Evolutionary conservation across 1,140 invertebrate species (phyloP), one percentile per base, ranked within the genome.

Genomic region (Aleiodes sp.): DNA sequence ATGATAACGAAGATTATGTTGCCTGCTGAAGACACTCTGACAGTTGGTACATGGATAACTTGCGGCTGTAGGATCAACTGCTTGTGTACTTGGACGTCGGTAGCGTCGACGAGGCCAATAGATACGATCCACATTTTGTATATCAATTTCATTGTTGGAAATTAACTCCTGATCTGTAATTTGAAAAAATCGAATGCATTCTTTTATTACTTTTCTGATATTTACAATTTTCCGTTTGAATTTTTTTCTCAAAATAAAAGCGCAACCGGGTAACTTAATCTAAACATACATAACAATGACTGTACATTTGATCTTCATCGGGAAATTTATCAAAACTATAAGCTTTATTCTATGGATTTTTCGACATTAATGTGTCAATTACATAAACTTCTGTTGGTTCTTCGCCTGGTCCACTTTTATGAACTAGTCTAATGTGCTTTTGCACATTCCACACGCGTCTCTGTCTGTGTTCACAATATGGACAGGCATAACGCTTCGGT

Each of bases 11-110:
- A 90, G 83, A 76, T 90, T 89, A 70, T 90, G 89, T 76, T 90
- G 90, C 71, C 89, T 84, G 19, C 87, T 87, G 74, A 90, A 91
- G 43, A 84, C 81, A 21, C 87, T 88, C 8, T 82, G 76, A 76
- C 90, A 92, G 64, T 90, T 86, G 26, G 88, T 87, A 77, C 91
- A 92, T 8, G 87, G 88, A 74, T 91, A 92, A 28, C 88, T 71
- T 14, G 71, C 12, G 2, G 65, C 24, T n/a, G 16, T 65, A 16
- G 72, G 60, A 33, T 70, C 65, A 24, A 31, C 57, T 3, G n/a
- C 3, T 26, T 39, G 37, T 6, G n/a, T 10, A 59, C 43, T 43
- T 33, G 24, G 33, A 33, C 56, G 14, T 21, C 66, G 61, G 31
- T 37, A 29, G 0, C 43, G 62, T 69, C 62, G 62, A 4, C 26